phyloP scores from a whole-genome alignment of 2,113 vertebrate genomes.

The Sus scrofa region T2T-Sscrofa CM000825.6:82231001-82231500 shows the following conservation, averaged over 20 bases:
- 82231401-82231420: neutral
- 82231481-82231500: neutral
- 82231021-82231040: no score
- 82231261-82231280: neutral
- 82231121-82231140: no score
- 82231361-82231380: neutral
- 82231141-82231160: no score
- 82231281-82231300: neutral
- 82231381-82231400: neutral
- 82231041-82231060: no score
- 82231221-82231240: neutral
- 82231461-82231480: neutral
- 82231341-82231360: neutral
- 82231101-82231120: no score
- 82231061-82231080: no score
- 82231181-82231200: no score
- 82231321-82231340: neutral
- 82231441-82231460: neutral
- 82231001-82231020: no score
- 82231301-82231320: neutral
- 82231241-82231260: neutral
- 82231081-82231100: no score
- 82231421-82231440: neutral
- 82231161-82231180: no score
- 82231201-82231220: neutral